phyloP scores from a whole-genome alignment of 2,888 invertebrate genomes.

The Hecatera dysodea region DNA sequence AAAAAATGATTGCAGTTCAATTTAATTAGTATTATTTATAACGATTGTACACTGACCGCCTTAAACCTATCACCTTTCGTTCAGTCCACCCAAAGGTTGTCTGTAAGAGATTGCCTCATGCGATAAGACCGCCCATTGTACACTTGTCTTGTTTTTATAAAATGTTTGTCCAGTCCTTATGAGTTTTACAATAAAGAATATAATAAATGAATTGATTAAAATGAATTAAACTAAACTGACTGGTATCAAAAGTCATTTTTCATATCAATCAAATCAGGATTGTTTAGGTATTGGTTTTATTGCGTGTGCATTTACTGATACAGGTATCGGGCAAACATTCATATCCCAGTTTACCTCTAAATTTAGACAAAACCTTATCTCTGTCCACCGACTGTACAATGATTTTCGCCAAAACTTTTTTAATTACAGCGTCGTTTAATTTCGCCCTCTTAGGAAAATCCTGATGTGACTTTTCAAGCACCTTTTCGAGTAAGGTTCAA shows the following conservation, averaged over 20 bases:
- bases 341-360: neutral
- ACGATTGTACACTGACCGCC: too few relatives aligned
- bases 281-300: neutral
- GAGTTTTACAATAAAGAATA: too few relatives aligned
- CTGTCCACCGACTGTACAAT: neutral
- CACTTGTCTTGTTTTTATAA: too few relatives aligned
- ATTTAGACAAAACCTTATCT: neutral
- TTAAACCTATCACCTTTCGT: too few relatives aligned
- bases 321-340: neutral
- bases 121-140: too few relatives aligned
- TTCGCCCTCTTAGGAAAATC: constrained; percentile 7
- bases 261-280: constrained; percentile 1
- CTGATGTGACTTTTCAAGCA: constrained; percentile 26
- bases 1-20: too few relatives aligned
- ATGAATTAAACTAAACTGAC: neutral
- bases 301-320: neutral
- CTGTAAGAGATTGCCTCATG: too few relatives aligned
- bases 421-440: constrained; percentile 27
- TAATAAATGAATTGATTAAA: too few relatives aligned
- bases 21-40: too few relatives aligned
- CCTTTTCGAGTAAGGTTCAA: constrained; percentile 25
- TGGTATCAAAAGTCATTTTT: neutral
- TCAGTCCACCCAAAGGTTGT: too few relatives aligned
- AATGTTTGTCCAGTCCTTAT: too few relatives aligned
- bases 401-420: constrained; percentile 10